Evolutionary conservation across 2,797 vertebrate species (phyloP).

Genomic region (Pseudochirops cupreus): DNA sequence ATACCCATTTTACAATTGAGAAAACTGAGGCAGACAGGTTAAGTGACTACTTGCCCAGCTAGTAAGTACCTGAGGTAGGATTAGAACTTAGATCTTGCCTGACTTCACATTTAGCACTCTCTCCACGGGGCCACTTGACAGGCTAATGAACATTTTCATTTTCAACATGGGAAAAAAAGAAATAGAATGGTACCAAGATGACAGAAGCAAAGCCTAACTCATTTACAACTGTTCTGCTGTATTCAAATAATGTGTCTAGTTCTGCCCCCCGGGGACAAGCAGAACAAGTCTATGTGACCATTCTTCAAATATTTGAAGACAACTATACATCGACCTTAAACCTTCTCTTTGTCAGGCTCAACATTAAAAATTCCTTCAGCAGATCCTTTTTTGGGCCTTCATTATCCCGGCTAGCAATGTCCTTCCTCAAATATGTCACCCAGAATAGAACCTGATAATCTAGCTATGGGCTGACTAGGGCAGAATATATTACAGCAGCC

Average conservation of each 20-base stretch:
- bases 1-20: neutral
- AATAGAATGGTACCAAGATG: neutral
- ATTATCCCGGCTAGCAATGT: neutral
- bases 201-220: constrained; percentile 19
- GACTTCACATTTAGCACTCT: neutral
- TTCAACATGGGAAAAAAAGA: neutral
- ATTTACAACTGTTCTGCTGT: constrained; percentile 1
- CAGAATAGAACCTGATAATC: neutral
- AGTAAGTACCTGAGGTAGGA: neutral
- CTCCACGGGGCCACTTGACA: neutral
- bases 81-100: neutral
- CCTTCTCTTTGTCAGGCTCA: neutral
- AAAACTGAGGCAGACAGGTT: neutral
- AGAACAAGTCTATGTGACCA: neutral
- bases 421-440: neutral
- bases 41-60: neutral
- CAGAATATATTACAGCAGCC: neutral
- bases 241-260: neutral
- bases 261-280: neutral
- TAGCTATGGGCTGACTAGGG: neutral
- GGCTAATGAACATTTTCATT: neutral
- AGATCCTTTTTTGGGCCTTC: neutral
- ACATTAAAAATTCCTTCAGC: neutral
- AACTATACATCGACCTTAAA: neutral
- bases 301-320: neutral